Evolutionary conservation across 2,888 invertebrate species (phyloP).

Genomic region (Cordilura impudica): DNA sequence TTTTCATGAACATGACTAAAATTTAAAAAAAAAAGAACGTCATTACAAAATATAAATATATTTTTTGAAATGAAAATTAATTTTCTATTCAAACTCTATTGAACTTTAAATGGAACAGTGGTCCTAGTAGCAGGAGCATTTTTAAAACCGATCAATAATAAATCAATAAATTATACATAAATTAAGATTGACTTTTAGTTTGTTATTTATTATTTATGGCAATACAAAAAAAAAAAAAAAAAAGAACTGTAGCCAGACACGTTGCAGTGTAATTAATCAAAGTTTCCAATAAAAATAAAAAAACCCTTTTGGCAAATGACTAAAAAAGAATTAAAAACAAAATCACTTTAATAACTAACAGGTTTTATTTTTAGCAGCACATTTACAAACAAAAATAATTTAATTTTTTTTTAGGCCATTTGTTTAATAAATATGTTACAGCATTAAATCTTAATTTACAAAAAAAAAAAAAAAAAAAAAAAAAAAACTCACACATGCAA

Average conservation of each 20-base stretch:
- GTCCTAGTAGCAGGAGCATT: too few relatives aligned
- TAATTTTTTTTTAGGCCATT: constrained; percentile 15
- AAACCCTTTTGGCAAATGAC: background rate
- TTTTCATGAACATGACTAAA: too few relatives aligned
- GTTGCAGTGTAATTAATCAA: constrained; percentile 3
- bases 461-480: too few relatives aligned
- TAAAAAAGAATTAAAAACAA: background rate
- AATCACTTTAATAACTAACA: background rate
- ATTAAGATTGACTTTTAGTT: too few relatives aligned
- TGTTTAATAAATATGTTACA: constrained; percentile 8
- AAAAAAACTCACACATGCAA: too few relatives aligned
- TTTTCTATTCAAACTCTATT: too few relatives aligned
- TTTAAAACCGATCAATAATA: background rate
- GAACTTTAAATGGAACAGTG: too few relatives aligned
- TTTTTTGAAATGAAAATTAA: too few relatives aligned
- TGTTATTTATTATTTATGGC: background rate
- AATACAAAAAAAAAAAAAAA: background rate
- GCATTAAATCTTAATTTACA: constrained; percentile 32
- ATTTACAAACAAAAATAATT: background rate
- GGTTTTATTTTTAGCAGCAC: too few relatives aligned
- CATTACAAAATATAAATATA: too few relatives aligned
- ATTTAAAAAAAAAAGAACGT: too few relatives aligned
- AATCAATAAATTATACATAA: constrained; percentile 2
- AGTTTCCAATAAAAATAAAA: constrained; percentile 3
- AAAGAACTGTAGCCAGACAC: too few relatives aligned